Base-by-base conservation (phyloP, 2,113 vertebrate genomes). In the Leptobrachium leishanense region DNA sequence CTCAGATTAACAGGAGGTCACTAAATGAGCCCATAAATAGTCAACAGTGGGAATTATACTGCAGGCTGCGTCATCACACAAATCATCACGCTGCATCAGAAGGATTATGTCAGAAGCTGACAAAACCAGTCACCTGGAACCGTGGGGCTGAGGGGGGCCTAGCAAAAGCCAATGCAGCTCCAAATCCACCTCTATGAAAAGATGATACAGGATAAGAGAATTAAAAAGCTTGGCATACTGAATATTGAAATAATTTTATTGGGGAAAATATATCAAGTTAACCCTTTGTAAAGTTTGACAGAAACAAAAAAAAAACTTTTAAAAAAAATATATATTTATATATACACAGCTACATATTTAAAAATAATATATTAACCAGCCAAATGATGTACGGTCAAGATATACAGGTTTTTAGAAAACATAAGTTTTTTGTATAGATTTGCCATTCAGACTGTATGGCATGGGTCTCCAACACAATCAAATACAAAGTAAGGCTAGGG, bases 1-100 rank as follows among this genome's bases (percentile, higher is more conserved):
- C 64, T 62, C 40, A 74, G 78, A 81, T 81, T 81, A 81, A 72
- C 39, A 41, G 53, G 71, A 74, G 78, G 71, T 74, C 71, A 80
- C 70, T 43, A 80, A 80, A 80, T 68, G 71, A 79, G 68, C 13
- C 68, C 68, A 41, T 5, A 42, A 54, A 50, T 43, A 66, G 69
- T 43, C 63, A 74, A 80, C 71, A 44, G 62, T 63, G 43, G 41
- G 54, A 80, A 57, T 68, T 46, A 74, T n/a, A 73, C 7, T 63
- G 39, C 13, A 5, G 40, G 10, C 20, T 5, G 53, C 64, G 43
- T 74, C 71, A 68, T 39, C 20, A 3, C 69, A 2, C 40, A 55
- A 15, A 67, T 46, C 77, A 50, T 50, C 68, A 12, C 57, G 1
- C 15, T 15, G 5, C 10, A 64, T 31, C 2, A 6, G 9, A 6